phyloP scores from a whole-genome alignment of 2,797 vertebrate species.

The Poeciliopsis turneri region DNA sequence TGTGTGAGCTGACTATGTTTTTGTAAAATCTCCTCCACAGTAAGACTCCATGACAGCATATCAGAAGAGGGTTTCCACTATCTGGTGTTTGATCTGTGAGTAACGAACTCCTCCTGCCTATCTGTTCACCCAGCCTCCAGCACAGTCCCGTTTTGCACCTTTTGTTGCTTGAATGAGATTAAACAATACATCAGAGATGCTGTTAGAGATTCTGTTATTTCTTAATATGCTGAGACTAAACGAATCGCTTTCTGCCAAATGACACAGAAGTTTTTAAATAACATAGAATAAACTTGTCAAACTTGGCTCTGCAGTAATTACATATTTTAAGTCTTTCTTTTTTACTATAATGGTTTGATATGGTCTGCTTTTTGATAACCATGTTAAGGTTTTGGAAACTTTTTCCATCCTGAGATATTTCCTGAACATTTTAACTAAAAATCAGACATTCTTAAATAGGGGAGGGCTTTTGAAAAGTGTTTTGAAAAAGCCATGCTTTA shows the following conservation, averaged over 20 bases:
- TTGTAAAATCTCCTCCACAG: conserved; percentile 71
- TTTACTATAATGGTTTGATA: background rate
- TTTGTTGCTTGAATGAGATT: background rate
- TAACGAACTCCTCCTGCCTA: conserved; percentile 47
- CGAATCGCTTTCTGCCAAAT: background rate
- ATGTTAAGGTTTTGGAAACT: background rate
- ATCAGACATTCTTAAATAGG: background rate
- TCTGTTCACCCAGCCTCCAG: background rate
- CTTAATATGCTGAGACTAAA: background rate
- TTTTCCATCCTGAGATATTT: background rate
- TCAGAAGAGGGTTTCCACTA: conserved; percentile 99
- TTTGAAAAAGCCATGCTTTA: background rate
- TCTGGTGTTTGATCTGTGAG: conserved; percentile 99
- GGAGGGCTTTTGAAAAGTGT: background rate
- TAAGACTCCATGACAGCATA: conserved; percentile 99
- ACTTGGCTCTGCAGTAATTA: background rate
- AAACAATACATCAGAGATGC: background rate
- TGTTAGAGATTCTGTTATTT: background rate
- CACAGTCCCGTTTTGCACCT: background rate
- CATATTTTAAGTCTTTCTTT: background rate
- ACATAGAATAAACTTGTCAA: background rate
- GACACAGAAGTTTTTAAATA: background rate
- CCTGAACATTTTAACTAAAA: background rate
- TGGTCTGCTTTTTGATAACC: background rate
- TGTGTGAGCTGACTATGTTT: conserved; percentile 17